These are phyloP conservation scores for Latrodectus elegans DNA, from an alignment of 2,888 invertebrate genomes.

Conservation along the genomic window DNA sequence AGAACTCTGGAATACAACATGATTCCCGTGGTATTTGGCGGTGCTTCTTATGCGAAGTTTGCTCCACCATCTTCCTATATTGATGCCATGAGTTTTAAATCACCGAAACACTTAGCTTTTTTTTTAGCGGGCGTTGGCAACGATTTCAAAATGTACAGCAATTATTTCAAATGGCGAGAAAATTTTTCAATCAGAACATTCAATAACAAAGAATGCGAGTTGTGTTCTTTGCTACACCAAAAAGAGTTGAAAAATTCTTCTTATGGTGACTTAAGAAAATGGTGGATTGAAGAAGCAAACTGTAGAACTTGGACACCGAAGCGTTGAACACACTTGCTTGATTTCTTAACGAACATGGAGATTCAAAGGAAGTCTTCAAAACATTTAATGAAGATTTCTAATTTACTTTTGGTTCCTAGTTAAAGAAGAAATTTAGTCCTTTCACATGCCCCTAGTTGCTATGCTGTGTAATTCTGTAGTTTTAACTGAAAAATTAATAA, in stretches of 20 bases:
- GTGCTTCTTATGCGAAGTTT: slow-evolving; percentile 64
- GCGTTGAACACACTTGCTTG: background rate
- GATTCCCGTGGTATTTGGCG: slow-evolving; percentile 70
- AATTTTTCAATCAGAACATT: slow-evolving; percentile 13
- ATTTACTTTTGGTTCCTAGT: too few relatives aligned
- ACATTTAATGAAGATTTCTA: too few relatives aligned
- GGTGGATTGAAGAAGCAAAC: slow-evolving; percentile 66
- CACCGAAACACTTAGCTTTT: slow-evolving; percentile 64
- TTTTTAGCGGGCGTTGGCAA: slow-evolving; percentile 55
- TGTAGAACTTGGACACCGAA: slow-evolving; percentile 58
- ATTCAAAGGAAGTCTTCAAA: too few relatives aligned
- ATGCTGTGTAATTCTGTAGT: too few relatives aligned
- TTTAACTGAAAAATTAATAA: too few relatives aligned
- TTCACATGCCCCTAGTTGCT: too few relatives aligned
- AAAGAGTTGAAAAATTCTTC: slow-evolving; percentile 19
- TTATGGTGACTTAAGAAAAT: slow-evolving; percentile 50
- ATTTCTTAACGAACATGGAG: too few relatives aligned
- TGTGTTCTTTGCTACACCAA: slow-evolving; percentile 55
- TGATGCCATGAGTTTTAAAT: slow-evolving; percentile 67
- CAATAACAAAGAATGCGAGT: slow-evolving; percentile 50
- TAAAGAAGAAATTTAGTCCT: too few relatives aligned
- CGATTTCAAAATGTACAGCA: slow-evolving; percentile 60
- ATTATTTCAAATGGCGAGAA: slow-evolving; percentile 57
- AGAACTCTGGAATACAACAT: slow-evolving; percentile 72
- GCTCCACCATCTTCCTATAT: slow-evolving; percentile 69